Conservation (phyloP, 2,888 invertebrate genomes). For the Cheilosia vulpina region DNA sequence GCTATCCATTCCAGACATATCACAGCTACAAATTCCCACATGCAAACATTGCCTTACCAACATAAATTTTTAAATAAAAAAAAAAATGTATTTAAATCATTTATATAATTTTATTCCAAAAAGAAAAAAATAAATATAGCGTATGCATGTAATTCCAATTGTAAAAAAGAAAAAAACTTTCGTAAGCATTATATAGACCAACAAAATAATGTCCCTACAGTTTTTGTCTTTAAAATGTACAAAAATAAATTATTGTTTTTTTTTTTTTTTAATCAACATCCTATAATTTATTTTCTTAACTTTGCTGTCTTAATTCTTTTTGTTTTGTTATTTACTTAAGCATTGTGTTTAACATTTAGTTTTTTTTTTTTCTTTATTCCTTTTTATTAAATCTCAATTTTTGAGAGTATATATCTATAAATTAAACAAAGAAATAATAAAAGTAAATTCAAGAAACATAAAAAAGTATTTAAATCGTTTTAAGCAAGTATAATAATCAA, state of each 20-base stretch:
- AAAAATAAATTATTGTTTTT: conserved; percentile 51
- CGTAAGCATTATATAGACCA: conserved; percentile 28
- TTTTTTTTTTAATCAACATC: conserved; percentile 67
- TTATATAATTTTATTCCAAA: conserved; percentile 72
- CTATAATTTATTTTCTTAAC: conserved; percentile 22
- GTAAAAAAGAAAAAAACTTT: conserved; percentile 44
- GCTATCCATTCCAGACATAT: no score
- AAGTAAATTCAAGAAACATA: conserved; percentile 62
- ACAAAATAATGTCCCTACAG: conserved; percentile 50
- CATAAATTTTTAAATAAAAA: conserved; percentile 43
- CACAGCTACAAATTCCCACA: no score
- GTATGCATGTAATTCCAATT: conserved; percentile 54
- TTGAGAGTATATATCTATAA: conserved; percentile 76
- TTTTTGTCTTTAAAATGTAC: conserved; percentile 44
- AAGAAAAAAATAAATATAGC: conserved; percentile 64
- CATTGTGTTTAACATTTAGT: conserved; percentile 59
- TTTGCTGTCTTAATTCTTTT: conserved; percentile 45
- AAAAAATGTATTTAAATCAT: conserved; percentile 34
- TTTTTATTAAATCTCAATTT: conserved; percentile 49
- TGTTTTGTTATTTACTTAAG: conserved; percentile 51
- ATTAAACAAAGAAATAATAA: conserved; percentile 79
- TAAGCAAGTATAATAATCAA: conserved; percentile 53
- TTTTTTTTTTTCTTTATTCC: conserved; percentile 29
- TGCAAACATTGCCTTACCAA: background rate
- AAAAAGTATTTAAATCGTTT: conserved; percentile 46